Percentiles rank a stretch among this genome's conserved stretches.
These are phyloP conservation scores for Lophius piscatorius DNA, from an alignment of 2,113 vertebrate genomes.

Conservation along the genomic window DNA sequence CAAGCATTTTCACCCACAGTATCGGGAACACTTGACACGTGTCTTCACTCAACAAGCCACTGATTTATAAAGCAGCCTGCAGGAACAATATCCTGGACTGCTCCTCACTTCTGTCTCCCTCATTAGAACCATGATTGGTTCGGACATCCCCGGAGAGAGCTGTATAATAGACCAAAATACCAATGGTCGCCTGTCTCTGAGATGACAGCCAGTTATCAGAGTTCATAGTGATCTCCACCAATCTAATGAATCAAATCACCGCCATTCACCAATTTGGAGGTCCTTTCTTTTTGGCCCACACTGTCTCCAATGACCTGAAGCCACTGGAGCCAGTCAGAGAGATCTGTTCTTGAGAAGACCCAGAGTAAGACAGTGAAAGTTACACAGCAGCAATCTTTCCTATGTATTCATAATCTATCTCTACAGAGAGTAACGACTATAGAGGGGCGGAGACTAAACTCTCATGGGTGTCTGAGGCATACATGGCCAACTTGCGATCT, in stretches of 20 bases:
- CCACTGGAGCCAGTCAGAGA: conserved; percentile 28
- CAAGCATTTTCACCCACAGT: conserved; percentile 45
- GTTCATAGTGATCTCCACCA: conserved; percentile 64
- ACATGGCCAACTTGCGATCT: too few relatives aligned
- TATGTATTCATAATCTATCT: too few relatives aligned
- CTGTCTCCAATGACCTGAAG: conserved; percentile 54
- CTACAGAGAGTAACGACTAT: too few relatives aligned
- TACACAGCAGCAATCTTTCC: too few relatives aligned
- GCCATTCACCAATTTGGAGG: conserved; percentile 46
- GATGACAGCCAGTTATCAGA: conserved; percentile 66
- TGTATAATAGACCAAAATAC: conserved; percentile 63
- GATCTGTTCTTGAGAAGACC: conserved; percentile 24
- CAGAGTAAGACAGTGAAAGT: not conserved
- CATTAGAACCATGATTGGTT: conserved; percentile 68
- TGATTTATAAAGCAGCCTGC: conserved; percentile 70
- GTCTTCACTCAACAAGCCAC: conserved; percentile 50
- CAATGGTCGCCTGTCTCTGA: conserved; percentile 48
- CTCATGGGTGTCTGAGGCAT: too few relatives aligned
- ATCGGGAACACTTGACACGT: conserved; percentile 50
- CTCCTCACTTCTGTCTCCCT: conserved; percentile 59
- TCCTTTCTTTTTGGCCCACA: conserved; percentile 51
- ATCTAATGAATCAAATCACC: conserved; percentile 67
- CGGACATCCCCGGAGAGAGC: conserved; percentile 66
- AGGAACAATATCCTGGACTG: conserved; percentile 63
- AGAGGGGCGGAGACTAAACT: too few relatives aligned